A percentile compares a stretch with the other conserved stretches of the same genome.
Conservation (phyloP, 2,888 invertebrate species). For the Axea sp. region DNA sequence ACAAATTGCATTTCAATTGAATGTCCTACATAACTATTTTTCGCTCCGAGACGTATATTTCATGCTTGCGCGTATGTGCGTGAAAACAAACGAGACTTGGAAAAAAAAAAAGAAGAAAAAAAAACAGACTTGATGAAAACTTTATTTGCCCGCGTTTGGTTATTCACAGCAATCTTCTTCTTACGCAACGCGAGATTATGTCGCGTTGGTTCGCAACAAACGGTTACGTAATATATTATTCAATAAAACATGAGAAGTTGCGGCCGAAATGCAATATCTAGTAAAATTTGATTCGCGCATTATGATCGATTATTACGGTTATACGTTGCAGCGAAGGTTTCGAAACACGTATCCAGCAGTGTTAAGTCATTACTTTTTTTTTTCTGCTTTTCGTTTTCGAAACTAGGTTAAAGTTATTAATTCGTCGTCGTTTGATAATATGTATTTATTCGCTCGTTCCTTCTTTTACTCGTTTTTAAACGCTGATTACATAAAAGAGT, state of each 20-base stretch:
- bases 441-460: no score
- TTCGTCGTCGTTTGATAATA: not conserved
- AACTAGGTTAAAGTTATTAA: slow-evolving; percentile 16
- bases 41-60: slow-evolving; percentile 2
- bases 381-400: not conserved
- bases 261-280: slow-evolving; percentile 55
- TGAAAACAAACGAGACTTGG: slow-evolving; percentile 17
- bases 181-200: slow-evolving; percentile 58
- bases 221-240: slow-evolving; percentile 54
- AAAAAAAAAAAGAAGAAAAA: no score
- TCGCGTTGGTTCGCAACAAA: slow-evolving; percentile 51
- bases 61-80: not conserved
- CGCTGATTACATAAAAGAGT: slow-evolving; percentile 15
- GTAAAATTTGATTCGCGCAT: slow-evolving; percentile 52
- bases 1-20: slow-evolving; percentile 17
- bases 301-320: slow-evolving; percentile 53
- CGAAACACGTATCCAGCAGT: slow-evolving; percentile 13
- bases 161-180: slow-evolving; percentile 58
- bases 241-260: slow-evolving; percentile 62
- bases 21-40: slow-evolving; percentile 24
- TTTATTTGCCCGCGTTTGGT: slow-evolving; percentile 62
- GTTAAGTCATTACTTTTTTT: slow-evolving; percentile 20
- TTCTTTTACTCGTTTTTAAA: no score
- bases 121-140: slow-evolving; percentile 46
- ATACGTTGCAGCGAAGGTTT: slow-evolving; percentile 13